Percentiles rank a stretch among this genome's conserved stretches.
These are phyloP conservation scores for Drosophila imparisetae DNA, from an alignment of 2,888 invertebrate genomes.

Conservation along the genomic window DNA sequence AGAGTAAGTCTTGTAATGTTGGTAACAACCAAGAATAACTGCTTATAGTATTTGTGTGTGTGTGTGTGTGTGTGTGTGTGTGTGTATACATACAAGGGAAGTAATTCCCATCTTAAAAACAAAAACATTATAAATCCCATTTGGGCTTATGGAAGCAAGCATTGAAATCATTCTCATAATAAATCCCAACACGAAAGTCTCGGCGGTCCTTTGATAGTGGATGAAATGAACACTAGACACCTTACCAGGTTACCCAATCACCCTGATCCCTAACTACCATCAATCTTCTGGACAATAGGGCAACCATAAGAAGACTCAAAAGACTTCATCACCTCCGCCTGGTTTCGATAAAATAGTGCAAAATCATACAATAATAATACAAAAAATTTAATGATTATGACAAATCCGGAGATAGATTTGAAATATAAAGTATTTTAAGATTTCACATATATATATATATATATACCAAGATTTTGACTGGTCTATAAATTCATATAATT, in stretches of 20 bases:
- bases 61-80: neutral
- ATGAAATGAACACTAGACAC: neutral
- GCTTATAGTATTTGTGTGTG: conserved; percentile 1
- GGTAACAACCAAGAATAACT: conserved; percentile 80
- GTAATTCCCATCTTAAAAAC: neutral
- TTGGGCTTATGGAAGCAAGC: neutral
- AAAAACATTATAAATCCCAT: neutral
- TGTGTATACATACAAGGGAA: neutral
- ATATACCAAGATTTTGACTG: neutral
- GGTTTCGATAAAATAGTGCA: too few relatives aligned
- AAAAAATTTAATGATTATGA: neutral
- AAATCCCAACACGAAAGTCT: neutral
- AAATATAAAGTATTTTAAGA: neutral
- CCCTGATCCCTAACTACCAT: neutral
- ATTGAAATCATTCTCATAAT: neutral
- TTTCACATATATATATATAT: neutral
- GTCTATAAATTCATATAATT: neutral
- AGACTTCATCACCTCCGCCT: neutral
- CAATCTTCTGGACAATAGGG: neutral
- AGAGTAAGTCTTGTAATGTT: conserved; percentile 89
- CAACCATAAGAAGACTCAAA: neutral
- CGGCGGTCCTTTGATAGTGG: too few relatives aligned
- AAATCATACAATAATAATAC: neutral
- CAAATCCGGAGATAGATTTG: neutral
- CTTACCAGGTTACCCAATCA: neutral